phyloP scores from a whole-genome alignment of 2,113 vertebrate species.

The Pteropus alecto region DNA sequence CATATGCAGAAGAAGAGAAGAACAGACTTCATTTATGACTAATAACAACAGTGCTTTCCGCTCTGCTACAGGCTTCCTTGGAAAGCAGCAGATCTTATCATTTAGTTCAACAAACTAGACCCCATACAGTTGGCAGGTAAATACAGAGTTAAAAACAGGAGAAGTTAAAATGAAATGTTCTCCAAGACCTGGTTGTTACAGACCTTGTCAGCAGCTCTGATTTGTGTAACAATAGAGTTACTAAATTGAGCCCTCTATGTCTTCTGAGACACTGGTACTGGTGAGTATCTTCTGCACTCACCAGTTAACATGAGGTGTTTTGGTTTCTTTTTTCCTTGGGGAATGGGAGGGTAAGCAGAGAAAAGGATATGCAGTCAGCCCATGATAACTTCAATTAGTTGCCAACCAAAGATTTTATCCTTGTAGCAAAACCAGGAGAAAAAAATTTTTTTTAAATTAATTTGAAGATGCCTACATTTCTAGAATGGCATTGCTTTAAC shows the following conservation, averaged over 20 bases:
- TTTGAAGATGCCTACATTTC: slow-evolving; percentile 92
- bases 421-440: slow-evolving; percentile 81
- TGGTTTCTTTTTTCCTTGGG: slow-evolving; percentile 57
- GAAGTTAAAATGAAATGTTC: slow-evolving; percentile 57
- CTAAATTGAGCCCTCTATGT: slow-evolving; percentile 65
- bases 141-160: slow-evolving; percentile 61
- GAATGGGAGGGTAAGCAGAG: slow-evolving; percentile 28
- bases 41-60: slow-evolving; percentile 54
- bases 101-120: slow-evolving; percentile 28
- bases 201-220: slow-evolving; percentile 66
- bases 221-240: slow-evolving; percentile 63
- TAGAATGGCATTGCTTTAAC: slow-evolving; percentile 93
- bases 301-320: slow-evolving; percentile 81
- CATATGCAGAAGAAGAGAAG: slow-evolving; percentile 60
- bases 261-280: slow-evolving; percentile 43
- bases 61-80: slow-evolving; percentile 41
- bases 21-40: slow-evolving; percentile 50
- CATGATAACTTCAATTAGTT: slow-evolving; percentile 86
- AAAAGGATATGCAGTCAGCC: slow-evolving; percentile 76
- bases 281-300: slow-evolving; percentile 36
- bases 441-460: slow-evolving; percentile 89
- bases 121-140: slow-evolving; percentile 19
- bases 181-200: slow-evolving; percentile 68
- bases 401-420: slow-evolving; percentile 86
- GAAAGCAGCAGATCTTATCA: slow-evolving; percentile 39